Evolutionary conservation across 2,797 vertebrate genomes (phyloP).

Genomic region (Potorous gilbertii): DNA sequence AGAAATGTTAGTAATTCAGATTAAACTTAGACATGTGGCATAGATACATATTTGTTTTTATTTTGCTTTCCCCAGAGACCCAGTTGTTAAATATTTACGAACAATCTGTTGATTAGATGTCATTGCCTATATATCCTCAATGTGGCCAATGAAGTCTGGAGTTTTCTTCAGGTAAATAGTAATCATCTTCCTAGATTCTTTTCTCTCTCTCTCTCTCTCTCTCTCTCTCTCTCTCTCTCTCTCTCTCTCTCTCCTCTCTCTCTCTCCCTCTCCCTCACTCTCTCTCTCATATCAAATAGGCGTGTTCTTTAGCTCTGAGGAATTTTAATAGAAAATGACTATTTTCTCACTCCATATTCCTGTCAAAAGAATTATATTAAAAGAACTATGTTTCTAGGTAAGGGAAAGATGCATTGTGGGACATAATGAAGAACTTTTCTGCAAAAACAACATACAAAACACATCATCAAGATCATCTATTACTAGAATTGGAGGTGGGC

Average conservation of each 20-base stretch:
- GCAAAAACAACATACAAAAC: conserved; percentile 46
- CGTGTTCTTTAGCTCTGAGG: conserved; percentile 56
- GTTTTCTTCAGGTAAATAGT: conserved; percentile 49
- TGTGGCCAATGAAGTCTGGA: conserved; percentile 61
- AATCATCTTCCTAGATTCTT: conserved; percentile 46
- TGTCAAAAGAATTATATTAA: conserved; percentile 64
- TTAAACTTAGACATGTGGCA: not conserved
- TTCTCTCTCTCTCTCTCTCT: not conserved
- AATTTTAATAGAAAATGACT: conserved; percentile 68
- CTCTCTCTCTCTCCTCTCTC: not conserved
- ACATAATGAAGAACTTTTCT: not conserved
- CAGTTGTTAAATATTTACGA: not conserved
- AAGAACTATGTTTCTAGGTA: conserved; percentile 36
- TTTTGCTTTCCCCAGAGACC: not conserved
- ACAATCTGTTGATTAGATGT: conserved; percentile 13
- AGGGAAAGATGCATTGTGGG: conserved; percentile 69
- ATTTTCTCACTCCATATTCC: conserved; percentile 72
- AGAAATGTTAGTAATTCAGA: not conserved
- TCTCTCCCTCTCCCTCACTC: not conserved
- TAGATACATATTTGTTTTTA: not conserved
- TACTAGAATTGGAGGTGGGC: not conserved
- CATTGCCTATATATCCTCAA: conserved; percentile 59
- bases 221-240: too few relatives aligned
- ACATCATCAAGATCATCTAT: conserved; percentile 40
- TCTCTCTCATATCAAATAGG: conserved; percentile 70